Conservation (phyloP, 1,140 invertebrate genomes). For the Eupristina koningsbergeri region DNA sequence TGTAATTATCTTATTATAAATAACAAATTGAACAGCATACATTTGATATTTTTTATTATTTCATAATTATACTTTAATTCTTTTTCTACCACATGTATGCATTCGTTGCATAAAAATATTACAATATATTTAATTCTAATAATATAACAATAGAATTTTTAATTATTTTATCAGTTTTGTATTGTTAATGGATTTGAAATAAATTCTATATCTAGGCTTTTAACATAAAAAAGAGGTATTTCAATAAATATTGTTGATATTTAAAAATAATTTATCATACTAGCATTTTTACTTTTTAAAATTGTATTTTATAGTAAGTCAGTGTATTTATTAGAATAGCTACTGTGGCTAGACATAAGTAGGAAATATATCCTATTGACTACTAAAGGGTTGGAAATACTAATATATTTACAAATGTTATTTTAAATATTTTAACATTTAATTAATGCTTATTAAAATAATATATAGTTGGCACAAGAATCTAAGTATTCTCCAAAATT, state of each 20-base stretch:
- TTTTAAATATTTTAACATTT: background rate
- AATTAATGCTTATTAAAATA: background rate
- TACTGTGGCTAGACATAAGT: background rate
- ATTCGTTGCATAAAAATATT: background rate
- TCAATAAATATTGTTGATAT: background rate
- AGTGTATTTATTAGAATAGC: background rate
- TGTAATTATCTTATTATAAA: background rate
- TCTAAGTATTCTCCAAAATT: slow-evolving; percentile 1
- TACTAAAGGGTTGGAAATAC: background rate
- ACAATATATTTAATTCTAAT: background rate
- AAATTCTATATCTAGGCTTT: background rate
- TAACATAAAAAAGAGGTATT: background rate
- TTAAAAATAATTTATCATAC: background rate
- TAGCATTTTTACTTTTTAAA: background rate
- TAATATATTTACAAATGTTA: background rate
- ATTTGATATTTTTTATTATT: background rate
- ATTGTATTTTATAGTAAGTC: background rate
- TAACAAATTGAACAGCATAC: background rate
- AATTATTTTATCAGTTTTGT: background rate
- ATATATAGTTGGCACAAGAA: slow-evolving; percentile 30
- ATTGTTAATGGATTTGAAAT: background rate
- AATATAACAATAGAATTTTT: background rate
- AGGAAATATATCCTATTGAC: background rate
- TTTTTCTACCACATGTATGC: background rate
- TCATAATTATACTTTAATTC: background rate